Conservation (phyloP, 2,113 vertebrate genomes). For the Cyanoramphus novaezelandiae region DNA sequence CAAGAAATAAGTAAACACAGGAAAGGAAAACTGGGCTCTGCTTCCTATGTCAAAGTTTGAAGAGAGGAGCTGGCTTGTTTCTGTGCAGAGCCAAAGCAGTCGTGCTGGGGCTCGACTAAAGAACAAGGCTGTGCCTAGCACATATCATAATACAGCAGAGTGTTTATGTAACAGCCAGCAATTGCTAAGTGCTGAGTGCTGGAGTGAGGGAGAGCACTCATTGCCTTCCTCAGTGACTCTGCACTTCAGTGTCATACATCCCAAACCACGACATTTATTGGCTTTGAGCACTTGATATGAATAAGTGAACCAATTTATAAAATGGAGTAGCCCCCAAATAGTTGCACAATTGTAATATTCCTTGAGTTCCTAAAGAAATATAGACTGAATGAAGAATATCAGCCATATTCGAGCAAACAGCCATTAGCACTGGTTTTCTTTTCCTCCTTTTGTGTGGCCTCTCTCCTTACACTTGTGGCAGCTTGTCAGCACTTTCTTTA, state of each 20-base stretch:
- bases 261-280: not conserved
- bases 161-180: not conserved
- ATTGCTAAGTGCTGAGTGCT: not conserved
- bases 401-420: not conserved
- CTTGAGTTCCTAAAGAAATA: constrained; percentile 24
- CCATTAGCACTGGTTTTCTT: not conserved
- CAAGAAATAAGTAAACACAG: not conserved
- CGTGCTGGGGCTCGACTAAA: not conserved
- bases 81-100: not conserved
- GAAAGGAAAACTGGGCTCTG: not conserved
- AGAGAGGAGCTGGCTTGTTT: not conserved
- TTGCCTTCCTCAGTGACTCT: not conserved
- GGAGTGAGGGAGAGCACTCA: not conserved
- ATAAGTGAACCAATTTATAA: not conserved
- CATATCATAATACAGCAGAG: not conserved
- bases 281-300: not conserved
- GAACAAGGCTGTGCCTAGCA: not conserved
- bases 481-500: constrained; percentile 61
- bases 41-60: accelerated
- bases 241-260: not conserved
- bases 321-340: not conserved
- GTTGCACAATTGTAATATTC: not conserved
- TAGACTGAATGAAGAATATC: not conserved
- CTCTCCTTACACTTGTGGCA: constrained; percentile 35
- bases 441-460: constrained; percentile 50